Evolutionary conservation across 2,888 invertebrate species (phyloP).

Genomic region (Megamerina dolium): DNA sequence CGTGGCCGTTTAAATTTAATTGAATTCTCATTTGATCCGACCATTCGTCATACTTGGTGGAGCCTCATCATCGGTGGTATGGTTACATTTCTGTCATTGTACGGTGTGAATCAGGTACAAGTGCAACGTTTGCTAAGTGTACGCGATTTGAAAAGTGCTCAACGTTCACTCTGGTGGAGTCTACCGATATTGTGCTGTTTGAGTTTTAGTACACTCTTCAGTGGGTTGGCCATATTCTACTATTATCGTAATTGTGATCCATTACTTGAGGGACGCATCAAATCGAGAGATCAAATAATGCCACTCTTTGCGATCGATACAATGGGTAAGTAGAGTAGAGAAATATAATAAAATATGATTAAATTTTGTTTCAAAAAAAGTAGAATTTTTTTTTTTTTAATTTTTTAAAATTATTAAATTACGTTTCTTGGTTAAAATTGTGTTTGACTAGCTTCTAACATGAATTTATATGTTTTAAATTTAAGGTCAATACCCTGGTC

Average conservation of each 20-base stretch:
- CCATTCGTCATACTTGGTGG: constrained; percentile 79
- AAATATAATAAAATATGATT: not conserved
- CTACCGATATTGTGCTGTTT: constrained; percentile 71
- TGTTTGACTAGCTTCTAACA: no score
- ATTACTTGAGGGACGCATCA: constrained; percentile 55
- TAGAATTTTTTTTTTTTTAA: not conserved
- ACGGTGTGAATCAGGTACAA: constrained; percentile 84
- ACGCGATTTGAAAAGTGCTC: constrained; percentile 64
- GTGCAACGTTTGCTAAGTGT: constrained; percentile 69
- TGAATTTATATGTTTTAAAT: no score
- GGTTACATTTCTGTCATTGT: constrained; percentile 73
- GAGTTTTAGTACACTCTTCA: constrained; percentile 67
- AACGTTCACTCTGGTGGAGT: constrained; percentile 71
- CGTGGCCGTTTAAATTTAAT: constrained; percentile 62
- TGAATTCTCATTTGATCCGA: constrained; percentile 72
- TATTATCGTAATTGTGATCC: constrained; percentile 83
- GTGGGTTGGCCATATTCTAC: constrained; percentile 79
- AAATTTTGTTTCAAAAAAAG: not conserved
- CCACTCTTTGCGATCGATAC: constrained; percentile 72
- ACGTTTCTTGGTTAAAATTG: no score
- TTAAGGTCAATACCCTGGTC: constrained; percentile 61
- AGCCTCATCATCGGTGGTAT: constrained; percentile 72
- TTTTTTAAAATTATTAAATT: no score
- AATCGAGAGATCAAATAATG: constrained; percentile 70
- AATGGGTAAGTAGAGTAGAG: constrained; percentile 57